phyloP scores from a whole-genome alignment of 2,113 vertebrate species.

The Cricetomys ansorgei region DNA sequence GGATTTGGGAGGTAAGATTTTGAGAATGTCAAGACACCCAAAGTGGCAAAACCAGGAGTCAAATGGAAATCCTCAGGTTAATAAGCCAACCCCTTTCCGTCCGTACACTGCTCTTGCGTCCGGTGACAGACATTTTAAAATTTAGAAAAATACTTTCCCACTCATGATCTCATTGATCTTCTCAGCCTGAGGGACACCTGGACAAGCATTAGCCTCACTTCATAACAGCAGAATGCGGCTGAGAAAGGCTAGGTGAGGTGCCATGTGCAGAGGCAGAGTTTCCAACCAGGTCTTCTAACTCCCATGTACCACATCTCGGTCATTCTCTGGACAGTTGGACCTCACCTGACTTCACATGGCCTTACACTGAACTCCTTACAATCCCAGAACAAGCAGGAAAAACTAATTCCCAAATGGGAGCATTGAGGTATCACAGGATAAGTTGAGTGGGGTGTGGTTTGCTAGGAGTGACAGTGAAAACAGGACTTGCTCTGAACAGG shows the following conservation, averaged over 20 bases:
- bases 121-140: not conserved
- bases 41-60: not conserved
- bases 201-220: not conserved
- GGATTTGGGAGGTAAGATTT: constrained; percentile 2
- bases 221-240: not conserved
- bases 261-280: not conserved
- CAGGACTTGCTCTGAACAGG: not conserved
- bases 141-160: not conserved
- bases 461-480: not conserved
- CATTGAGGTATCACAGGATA: not conserved
- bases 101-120: not conserved
- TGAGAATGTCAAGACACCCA: not conserved
- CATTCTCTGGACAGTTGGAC: not conserved
- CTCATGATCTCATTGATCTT: not conserved
- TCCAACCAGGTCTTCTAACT: not conserved
- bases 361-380: not conserved
- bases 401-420: not conserved
- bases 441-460: constrained; percentile 28
- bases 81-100: not conserved
- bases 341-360: not conserved
- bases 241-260: not conserved
- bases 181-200: not conserved
- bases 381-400: not conserved
- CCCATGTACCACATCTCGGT: not conserved
- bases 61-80: not conserved